phyloP scores from a whole-genome alignment of 2,888 invertebrate genomes.

The Scaeva pyrastri region DNA sequence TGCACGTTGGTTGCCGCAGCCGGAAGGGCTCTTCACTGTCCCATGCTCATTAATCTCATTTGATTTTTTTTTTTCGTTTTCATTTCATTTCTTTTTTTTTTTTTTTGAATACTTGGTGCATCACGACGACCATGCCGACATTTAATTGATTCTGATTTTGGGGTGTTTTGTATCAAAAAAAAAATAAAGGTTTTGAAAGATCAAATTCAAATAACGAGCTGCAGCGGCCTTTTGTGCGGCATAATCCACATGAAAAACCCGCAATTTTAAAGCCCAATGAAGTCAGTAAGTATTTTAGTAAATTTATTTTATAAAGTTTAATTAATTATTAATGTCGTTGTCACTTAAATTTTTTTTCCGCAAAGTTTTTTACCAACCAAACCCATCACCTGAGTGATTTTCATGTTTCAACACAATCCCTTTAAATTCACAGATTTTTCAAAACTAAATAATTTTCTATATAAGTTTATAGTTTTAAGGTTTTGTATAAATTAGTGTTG shows the following conservation, averaged over 20 bases:
- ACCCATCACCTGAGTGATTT: slow-evolving; percentile 22
- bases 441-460: neutral
- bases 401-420: neutral
- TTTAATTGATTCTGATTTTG: slow-evolving; percentile 11
- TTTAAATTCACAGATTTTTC: neutral
- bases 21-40: slow-evolving; percentile 41
- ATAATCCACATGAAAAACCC: slow-evolving; percentile 84
- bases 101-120: slow-evolving; percentile 27
- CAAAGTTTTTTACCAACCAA: neutral
- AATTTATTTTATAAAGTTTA: slow-evolving; percentile 18
- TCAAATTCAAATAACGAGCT: slow-evolving; percentile 82
- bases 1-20: neutral
- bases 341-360: neutral
- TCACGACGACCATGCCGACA: neutral
- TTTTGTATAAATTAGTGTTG: neutral
- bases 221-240: slow-evolving; percentile 80
- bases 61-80: slow-evolving; percentile 33
- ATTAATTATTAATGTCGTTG: neutral
- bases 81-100: slow-evolving; percentile 1
- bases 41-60: slow-evolving; percentile 60
- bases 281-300: slow-evolving; percentile 84
- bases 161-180: slow-evolving; percentile 31
- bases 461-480: no score
- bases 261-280: slow-evolving; percentile 87
- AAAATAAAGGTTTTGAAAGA: slow-evolving; percentile 81